Base-by-base conservation (phyloP, 2,113 vertebrate species). In the Dascyllus trimaculatus region DNA sequence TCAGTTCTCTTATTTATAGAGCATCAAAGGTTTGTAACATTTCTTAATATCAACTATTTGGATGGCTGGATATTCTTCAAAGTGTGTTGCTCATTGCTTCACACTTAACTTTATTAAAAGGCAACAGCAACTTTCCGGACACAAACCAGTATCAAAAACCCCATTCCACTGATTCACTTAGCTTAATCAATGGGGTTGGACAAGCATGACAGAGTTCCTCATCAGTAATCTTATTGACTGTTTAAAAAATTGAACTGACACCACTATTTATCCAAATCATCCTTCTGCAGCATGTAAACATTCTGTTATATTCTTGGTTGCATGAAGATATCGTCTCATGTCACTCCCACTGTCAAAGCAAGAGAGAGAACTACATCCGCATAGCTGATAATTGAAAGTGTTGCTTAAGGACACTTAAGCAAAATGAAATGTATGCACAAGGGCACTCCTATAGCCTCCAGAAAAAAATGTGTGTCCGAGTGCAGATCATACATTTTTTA, bases 321-420 rank as follows among this genome's bases (percentile, higher is more conserved):
- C 19, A 43, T 32, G 4, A 65, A 35, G 19, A 66, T n/a, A 22
- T 61, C 11, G 21, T 52, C 25, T 70, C 32, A 15, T 2, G 1
- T 64, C 43, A 24, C 54, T 11, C 43, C 38, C 25, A 32, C 32
- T 1, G 43, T 59, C 40, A 32, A 43, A 68, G 46, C 75, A 19
- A 63, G n/a, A 71, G 24, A 56, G 53, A 69, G 9, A 32, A 40
- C 43, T 26, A 26, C 11, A 7, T 22, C 26, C 0, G 21, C 70
- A 68, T 38, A 52, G 15, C 52, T 26, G 26, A 69, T 71, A 26
- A 64, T 60, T 72, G 43, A 56, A 66, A 40, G 71, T 25, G 11
- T 62, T 54, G 11, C 29, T 66, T 19, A 70, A 61, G 53, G 58
- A 76, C 74, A 68, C 67, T 69, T 18, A 45, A 53, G 18, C 19